Evolutionary conservation across 2,888 invertebrate species (phyloP).

Genomic region (Sinodicranocentrus sp.): DNA sequence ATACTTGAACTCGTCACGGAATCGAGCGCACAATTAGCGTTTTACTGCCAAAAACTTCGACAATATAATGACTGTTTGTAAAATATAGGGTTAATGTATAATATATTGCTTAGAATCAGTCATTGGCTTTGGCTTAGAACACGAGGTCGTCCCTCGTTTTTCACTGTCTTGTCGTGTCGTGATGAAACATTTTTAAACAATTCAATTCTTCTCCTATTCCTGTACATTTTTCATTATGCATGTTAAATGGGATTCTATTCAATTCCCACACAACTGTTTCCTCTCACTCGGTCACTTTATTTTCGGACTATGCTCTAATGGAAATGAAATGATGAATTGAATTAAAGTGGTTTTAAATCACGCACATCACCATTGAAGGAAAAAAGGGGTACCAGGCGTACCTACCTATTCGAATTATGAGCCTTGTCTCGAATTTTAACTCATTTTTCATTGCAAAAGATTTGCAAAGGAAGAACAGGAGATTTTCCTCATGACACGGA

Average conservation of each 20-base stretch:
- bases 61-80: constrained; percentile 46
- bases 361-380: constrained; percentile 15
- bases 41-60: constrained; percentile 57
- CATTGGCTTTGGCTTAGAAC: constrained; percentile 14
- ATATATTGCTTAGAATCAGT: constrained; percentile 20
- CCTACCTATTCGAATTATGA: neutral
- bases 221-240: neutral
- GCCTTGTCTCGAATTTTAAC: neutral
- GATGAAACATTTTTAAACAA: constrained; percentile 51
- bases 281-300: constrained; percentile 44
- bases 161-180: constrained; percentile 41
- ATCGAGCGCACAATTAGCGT: constrained; percentile 61
- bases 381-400: neutral
- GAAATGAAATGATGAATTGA: constrained; percentile 55
- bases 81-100: constrained; percentile 20
- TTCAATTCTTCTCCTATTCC: constrained; percentile 9
- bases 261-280: neutral
- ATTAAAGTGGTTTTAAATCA: constrained; percentile 59
- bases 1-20: constrained; percentile 58
- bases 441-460: constrained; percentile 28
- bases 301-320: constrained; percentile 38
- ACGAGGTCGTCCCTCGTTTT: constrained; percentile 36
- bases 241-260: neutral
- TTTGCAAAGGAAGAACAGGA: constrained; percentile 16
- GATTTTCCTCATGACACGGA: constrained; percentile 28